Evolutionary conservation across 1,140 invertebrate species (phyloP), one percentile per base, ranked within the genome.

Genomic region (Magallana ariakensis): DNA sequence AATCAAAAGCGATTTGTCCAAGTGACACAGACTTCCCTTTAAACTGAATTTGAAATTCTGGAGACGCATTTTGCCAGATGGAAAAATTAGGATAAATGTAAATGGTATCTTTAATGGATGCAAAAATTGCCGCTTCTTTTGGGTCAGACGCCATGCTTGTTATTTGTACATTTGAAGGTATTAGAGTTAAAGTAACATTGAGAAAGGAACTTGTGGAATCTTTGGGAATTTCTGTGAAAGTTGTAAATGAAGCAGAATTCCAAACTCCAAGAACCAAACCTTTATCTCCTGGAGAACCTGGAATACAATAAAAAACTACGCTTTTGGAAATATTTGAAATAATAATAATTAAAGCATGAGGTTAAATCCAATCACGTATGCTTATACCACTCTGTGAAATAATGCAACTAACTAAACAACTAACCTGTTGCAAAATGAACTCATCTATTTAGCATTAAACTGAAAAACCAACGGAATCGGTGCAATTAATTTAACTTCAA

Each of bases 1-100:
- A 54, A 56, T 83, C 82, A 83, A 83, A 83, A 26, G 54, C 26
- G 33, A 46, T 46, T 7, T 62, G 60, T 16, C 60, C 60, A 8
- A 62, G 60, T n/a, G 60, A n/a, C 19, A n/a, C 19, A 62, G 60
- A 62, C 16, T 62, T 62, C 19, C 60, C 60, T 62, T n/a, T 62
- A 19, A n/a, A 62, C 8, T 8, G 7, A n/a, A 15, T 8, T 22
- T 8, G n/a, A 62, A 62, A n/a, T 8, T 8, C 8, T 62, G 60
- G 33, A 46, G 33, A n/a, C 19, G 16, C 15, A 7, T 62, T 62
- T 19, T 62, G 60, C 60, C 60, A 62, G n/a, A 62, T 62, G 9
- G 15, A n/a, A n/a, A 62, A 62, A n/a, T 62, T 62, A n/a, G 1
- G n/a, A 15, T n/a, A 62, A n/a, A 19, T 19, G 16, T 16, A 62